Evolutionary conservation across 2,113 vertebrate species (phyloP).

Genomic region (Hyla sarda): DNA sequence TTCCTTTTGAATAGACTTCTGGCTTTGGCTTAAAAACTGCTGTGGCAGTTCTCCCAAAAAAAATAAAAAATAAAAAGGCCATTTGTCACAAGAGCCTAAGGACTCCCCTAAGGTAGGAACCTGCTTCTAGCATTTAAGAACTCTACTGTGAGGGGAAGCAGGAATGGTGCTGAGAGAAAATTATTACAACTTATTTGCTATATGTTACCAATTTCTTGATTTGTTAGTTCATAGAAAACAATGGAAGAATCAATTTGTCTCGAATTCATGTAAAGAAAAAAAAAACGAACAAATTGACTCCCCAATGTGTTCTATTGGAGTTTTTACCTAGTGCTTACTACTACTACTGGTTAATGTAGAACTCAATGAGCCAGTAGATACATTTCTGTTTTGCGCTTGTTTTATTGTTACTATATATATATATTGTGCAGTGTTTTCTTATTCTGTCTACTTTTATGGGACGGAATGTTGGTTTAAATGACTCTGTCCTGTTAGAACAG

Average conservation of each 20-base stretch:
- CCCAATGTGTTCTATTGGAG: not conserved
- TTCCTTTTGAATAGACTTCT: no score
- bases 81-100: no score
- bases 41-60: no score
- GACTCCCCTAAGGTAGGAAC: not conserved
- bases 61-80: no score
- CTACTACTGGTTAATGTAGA: not conserved
- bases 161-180: not conserved
- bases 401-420: not conserved
- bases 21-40: no score
- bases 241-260: not conserved
- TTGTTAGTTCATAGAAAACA: not conserved
- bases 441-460: not conserved
- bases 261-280: not conserved
- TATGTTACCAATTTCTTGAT: not conserved
- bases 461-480: not conserved
- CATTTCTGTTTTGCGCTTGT: not conserved
- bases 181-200: no score
- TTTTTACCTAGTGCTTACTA: not conserved
- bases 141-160: no score
- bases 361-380: not conserved
- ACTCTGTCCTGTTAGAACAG: not conserved
- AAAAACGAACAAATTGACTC: no score
- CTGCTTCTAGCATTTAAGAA: not conserved
- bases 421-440: not conserved